These are phyloP conservation scores for Siniperca knerii DNA, from an alignment of 2,113 vertebrate species.

Conservation along the genomic window DNA sequence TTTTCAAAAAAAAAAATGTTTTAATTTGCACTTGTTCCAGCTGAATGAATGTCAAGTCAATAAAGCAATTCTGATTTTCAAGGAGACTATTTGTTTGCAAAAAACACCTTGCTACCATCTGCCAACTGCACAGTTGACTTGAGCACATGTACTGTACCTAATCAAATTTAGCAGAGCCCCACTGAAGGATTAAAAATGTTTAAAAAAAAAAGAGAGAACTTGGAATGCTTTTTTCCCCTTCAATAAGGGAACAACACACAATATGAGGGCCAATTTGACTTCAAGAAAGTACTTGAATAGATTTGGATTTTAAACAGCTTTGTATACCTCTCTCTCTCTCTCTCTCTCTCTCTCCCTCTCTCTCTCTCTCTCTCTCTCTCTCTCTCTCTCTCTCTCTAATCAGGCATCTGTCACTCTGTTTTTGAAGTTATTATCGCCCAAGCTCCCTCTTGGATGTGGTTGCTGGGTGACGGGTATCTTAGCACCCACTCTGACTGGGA, in stretches of 20 bases:
- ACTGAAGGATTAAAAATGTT: slow-evolving; percentile 72
- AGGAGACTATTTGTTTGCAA: slow-evolving; percentile 80
- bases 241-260: slow-evolving; percentile 80
- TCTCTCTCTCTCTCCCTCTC: slow-evolving; percentile 5
- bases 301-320: slow-evolving; percentile 98
- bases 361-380: slow-evolving; percentile 89
- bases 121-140: slow-evolving; percentile 88
- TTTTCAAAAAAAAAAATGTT: slow-evolving; percentile 58
- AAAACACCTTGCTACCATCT: slow-evolving; percentile 85
- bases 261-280: slow-evolving; percentile 94
- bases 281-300: slow-evolving; percentile 97
- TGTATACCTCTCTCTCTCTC: slow-evolving; percentile 84
- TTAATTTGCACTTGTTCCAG: slow-evolving; percentile 77
- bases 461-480: slow-evolving; percentile 99
- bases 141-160: slow-evolving; percentile 95
- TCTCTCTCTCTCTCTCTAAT: slow-evolving; percentile 97
- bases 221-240: slow-evolving; percentile 65
- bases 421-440: slow-evolving; percentile 99
- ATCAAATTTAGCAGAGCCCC: slow-evolving; percentile 91
- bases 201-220: slow-evolving; percentile 57
- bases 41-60: slow-evolving; percentile 75
- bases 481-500: slow-evolving; percentile 99
- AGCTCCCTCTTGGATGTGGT: slow-evolving; percentile 99
- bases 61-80: slow-evolving; percentile 80
- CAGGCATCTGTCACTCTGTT: slow-evolving; percentile 99